Percentiles rank a stretch among this genome's conserved stretches.
Evolutionary conservation across 2,113 vertebrate genomes (phyloP).

Genomic region (Gyps fulvus): DNA sequence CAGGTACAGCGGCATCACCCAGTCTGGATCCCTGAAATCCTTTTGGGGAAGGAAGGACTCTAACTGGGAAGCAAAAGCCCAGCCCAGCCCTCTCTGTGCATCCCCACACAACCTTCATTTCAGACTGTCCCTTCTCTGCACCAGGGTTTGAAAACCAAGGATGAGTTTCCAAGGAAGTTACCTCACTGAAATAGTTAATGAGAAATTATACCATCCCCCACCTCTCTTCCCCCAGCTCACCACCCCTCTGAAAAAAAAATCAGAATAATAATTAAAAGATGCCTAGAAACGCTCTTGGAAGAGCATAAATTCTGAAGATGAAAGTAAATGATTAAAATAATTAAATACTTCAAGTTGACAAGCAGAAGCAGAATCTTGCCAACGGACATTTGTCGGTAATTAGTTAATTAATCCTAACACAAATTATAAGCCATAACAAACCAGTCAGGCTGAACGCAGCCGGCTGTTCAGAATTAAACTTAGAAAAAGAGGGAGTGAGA

Average conservation of each 20-base stretch:
- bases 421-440: constrained; percentile 99
- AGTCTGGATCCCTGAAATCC: background rate
- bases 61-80: background rate
- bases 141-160: background rate
- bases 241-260: constrained; percentile 43
- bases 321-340: constrained; percentile 99
- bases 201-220: constrained; percentile 42
- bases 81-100: background rate
- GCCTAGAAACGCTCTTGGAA: constrained; percentile 95
- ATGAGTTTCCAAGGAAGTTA: background rate
- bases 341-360: constrained; percentile 99
- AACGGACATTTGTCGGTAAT: constrained; percentile 99
- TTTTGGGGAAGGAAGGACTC: background rate
- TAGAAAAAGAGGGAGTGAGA: constrained; percentile 50
- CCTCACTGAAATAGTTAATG: constrained; percentile 62
- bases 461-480: constrained; percentile 83
- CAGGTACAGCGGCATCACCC: too few relatives aligned
- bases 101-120: background rate
- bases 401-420: constrained; percentile 99
- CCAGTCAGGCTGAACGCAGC: constrained; percentile 96
- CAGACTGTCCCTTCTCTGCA: background rate
- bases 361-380: constrained; percentile 96
- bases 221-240: constrained; percentile 22
- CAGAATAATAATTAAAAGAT: constrained; percentile 96
- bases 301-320: constrained; percentile 98